Evolutionary conservation across 2,113 vertebrate species (phyloP).

Genomic region (Periophthalmus modestus): DNA sequence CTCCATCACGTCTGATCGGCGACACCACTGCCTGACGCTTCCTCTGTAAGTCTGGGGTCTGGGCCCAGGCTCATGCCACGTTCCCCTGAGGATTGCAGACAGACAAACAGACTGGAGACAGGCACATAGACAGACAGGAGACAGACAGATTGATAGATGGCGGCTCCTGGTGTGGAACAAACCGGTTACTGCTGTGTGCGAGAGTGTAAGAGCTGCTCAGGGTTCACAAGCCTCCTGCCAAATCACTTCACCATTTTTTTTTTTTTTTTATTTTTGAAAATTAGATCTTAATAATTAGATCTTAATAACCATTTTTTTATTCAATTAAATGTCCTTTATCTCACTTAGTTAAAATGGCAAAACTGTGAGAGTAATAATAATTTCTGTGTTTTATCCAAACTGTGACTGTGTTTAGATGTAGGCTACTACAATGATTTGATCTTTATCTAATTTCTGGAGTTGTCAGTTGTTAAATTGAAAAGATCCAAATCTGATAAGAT

Average conservation of each 20-base stretch:
- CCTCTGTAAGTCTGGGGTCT: conserved; percentile 50
- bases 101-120: conserved; percentile 16
- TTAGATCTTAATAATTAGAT: too few species aligned
- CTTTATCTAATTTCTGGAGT: too few species aligned
- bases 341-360: neutral
- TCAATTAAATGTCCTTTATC: neutral
- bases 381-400: too few species aligned
- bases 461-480: too few species aligned
- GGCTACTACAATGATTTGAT: too few species aligned
- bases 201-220: conserved; percentile 5
- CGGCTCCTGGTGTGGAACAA: conserved; percentile 14
- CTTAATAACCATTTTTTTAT: neutral
- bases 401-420: too few species aligned
- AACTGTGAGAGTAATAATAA: neutral
- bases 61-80: conserved; percentile 34
- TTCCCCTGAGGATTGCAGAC: conserved; percentile 16
- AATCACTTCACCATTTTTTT: neutral
- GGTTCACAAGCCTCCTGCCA: neutral
- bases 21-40: conserved; percentile 75
- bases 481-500: too few species aligned
- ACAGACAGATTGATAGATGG: too few species aligned
- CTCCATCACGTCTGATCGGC: conserved; percentile 69
- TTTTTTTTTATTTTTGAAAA: neutral
- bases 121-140: too few species aligned
- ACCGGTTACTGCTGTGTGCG: conserved; percentile 17